phyloP scores from a whole-genome alignment of 2,888 invertebrate species.

The Vandiemenella viatica region DNA sequence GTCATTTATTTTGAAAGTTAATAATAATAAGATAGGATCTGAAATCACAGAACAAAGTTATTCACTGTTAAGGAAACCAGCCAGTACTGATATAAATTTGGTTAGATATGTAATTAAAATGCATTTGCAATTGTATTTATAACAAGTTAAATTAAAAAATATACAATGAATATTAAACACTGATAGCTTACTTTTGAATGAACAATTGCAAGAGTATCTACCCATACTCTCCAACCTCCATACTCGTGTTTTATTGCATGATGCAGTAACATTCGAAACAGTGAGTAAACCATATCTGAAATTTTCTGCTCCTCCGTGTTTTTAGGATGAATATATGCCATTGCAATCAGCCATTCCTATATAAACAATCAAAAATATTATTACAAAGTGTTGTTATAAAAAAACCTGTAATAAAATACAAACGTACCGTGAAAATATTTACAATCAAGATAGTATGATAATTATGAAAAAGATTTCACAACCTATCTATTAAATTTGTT shows the following conservation, averaged over 20 bases:
- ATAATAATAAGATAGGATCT: too few relatives aligned
- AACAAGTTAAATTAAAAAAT: conserved; percentile 1
- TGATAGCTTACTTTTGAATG: conserved; percentile 80
- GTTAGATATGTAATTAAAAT: too few relatives aligned
- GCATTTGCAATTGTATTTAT: too few relatives aligned
- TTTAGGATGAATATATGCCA: conserved; percentile 95
- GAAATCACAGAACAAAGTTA: too few relatives aligned
- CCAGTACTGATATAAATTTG: too few relatives aligned
- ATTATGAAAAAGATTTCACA: too few relatives aligned
- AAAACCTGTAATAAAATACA: neutral
- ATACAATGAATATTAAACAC: neutral
- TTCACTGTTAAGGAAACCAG: too few relatives aligned
- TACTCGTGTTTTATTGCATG: conserved; percentile 99
- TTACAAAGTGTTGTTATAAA: neutral
- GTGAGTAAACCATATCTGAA: conserved; percentile 93
- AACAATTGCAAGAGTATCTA: conserved; percentile 96
- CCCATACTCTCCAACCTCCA: conserved; percentile 99
- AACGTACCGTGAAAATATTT: too few relatives aligned
- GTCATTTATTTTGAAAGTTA: too few relatives aligned
- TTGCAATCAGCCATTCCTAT: conserved; percentile 92
- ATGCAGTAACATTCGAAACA: conserved; percentile 93
- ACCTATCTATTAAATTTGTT: too few relatives aligned
- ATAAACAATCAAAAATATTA: conserved; percentile 9
- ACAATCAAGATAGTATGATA: too few relatives aligned
- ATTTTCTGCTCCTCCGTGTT: conserved; percentile 90